These are phyloP conservation scores for Archips crataeganus DNA, from an alignment of 2,888 invertebrate genomes.

Conservation along the genomic window DNA sequence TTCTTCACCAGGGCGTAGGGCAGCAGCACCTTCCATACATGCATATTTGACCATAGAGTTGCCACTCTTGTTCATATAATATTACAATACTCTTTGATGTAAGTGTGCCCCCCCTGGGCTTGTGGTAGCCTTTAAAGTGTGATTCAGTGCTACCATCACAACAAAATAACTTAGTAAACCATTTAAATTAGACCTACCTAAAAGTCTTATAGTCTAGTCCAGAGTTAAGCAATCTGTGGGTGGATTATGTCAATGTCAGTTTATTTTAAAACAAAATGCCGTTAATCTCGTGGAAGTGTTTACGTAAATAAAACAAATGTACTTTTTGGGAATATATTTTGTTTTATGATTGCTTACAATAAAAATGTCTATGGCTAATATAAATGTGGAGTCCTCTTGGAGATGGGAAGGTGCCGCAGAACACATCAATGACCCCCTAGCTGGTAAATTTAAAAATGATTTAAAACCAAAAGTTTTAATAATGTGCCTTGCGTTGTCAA, in stretches of 20 bases:
- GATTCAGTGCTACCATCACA: too few species aligned
- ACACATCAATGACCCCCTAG: constrained; percentile 53
- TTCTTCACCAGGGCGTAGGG: too few species aligned
- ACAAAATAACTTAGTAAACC: too few species aligned
- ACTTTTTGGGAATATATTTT: background rate
- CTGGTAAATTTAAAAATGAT: constrained; percentile 52
- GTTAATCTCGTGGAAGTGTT: background rate
- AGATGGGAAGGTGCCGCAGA: constrained; percentile 34
- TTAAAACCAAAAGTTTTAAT: background rate
- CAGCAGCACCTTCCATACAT: too few species aligned
- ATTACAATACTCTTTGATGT: too few species aligned
- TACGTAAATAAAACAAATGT: constrained; percentile 10
- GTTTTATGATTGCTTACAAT: background rate
- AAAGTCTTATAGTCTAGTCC: too few species aligned
- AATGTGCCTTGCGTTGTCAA: background rate
- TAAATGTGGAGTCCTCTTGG: constrained; percentile 39
- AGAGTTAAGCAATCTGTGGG: too few species aligned
- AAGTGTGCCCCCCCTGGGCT: too few species aligned
- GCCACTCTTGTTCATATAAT: too few species aligned
- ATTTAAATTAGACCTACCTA: too few species aligned
- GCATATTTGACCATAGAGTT: too few species aligned
- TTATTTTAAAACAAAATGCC: constrained; percentile 11
- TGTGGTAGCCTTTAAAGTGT: too few species aligned
- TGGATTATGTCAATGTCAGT: background rate
- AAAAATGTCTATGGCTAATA: constrained; percentile 25